A percentile compares a stretch with the other conserved stretches of the same genome.
phyloP scores from a whole-genome alignment of 53 echinoderm and acorn worm genomes.

The Actinopyga echinites region DNA sequence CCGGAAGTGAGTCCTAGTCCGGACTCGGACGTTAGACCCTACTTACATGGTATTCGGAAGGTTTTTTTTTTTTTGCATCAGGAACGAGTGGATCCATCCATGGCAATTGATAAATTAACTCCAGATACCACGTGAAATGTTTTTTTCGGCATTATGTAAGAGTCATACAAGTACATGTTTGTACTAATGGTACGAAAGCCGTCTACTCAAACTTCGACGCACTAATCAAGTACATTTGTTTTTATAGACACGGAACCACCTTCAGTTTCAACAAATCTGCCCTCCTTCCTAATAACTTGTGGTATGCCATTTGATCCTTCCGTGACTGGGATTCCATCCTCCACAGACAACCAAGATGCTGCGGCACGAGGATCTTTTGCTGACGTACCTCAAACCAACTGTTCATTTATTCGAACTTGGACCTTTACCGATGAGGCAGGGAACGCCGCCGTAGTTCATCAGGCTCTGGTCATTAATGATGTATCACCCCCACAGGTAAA shows the following conservation, averaged over 20 bases:
- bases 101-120: too few species aligned
- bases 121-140: too few species aligned
- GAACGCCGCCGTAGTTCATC: neutral
- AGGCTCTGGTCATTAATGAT: neutral
- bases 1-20: too few species aligned
- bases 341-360: conserved; percentile 23
- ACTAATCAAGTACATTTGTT: too few species aligned
- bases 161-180: too few species aligned
- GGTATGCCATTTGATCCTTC: conserved; percentile 3
- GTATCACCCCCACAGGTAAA: conserved; percentile 6
- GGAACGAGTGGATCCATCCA: too few species aligned
- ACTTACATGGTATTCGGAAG: too few species aligned
- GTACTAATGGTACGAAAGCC: too few species aligned
- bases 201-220: too few species aligned
- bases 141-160: too few species aligned
- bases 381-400: neutral
- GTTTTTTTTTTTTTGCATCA: too few species aligned
- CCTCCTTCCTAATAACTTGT: neutral
- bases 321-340: neutral
- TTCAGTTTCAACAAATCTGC: neutral
- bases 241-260: conserved; percentile 25
- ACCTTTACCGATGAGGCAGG: conserved; percentile 25
- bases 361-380: neutral
- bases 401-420: conserved; percentile 12
- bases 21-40: too few species aligned